phyloP scores from a whole-genome alignment of 2,797 vertebrate genomes.

The Eupleurogrammus muticus region DNA sequence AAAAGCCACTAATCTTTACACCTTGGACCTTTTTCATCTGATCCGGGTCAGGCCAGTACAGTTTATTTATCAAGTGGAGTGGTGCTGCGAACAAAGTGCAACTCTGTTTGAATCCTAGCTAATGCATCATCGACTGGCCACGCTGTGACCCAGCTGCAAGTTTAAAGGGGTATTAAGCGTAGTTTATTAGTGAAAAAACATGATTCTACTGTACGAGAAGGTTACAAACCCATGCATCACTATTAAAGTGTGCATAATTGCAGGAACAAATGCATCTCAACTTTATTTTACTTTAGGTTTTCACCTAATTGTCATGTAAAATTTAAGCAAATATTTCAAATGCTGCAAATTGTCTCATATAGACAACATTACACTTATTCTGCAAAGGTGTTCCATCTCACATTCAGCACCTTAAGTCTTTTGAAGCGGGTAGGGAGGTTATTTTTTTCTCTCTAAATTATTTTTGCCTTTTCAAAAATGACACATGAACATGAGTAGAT shows the following conservation, averaged over 20 bases:
- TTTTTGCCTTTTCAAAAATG: no score
- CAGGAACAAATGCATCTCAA: slow-evolving; percentile 29
- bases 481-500: no score
- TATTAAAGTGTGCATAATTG: slow-evolving; percentile 39
- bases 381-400: no score
- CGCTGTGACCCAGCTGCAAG: slow-evolving; percentile 53
- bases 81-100: slow-evolving; percentile 55
- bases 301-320: no score
- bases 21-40: slow-evolving; percentile 57
- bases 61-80: slow-evolving; percentile 70
- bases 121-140: slow-evolving; percentile 50
- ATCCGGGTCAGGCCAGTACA: slow-evolving; percentile 65
- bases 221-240: slow-evolving; percentile 53
- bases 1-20: slow-evolving; percentile 75
- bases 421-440: no score
- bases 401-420: no score
- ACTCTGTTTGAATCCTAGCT: slow-evolving; percentile 48
- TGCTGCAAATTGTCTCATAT: no score
- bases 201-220: slow-evolving; percentile 45
- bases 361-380: no score
- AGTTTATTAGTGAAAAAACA: slow-evolving; percentile 53
- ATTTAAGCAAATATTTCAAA: no score
- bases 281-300: slow-evolving; percentile 14
- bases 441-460: no score
- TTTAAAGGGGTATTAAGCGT: slow-evolving; percentile 65